Evolutionary conservation across 23 tunicate genomes (phyloP), one percentile per base, ranked within the genome.

Genomic region (Trididemnum clinides): DNA sequence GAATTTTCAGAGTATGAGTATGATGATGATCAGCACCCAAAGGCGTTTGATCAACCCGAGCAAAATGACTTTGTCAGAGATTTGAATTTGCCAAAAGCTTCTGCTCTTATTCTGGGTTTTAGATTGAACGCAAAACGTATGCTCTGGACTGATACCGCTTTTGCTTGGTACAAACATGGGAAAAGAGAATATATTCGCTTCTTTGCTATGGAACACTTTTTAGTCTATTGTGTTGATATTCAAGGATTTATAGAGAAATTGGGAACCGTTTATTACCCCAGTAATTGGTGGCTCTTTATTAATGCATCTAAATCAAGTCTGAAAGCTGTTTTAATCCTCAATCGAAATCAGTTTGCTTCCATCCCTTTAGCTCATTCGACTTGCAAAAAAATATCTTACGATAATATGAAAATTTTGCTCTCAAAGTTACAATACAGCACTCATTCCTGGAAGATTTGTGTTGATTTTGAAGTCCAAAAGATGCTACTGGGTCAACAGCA

Each of bases 111-210:
- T 75, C 26, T 75, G 81, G 81, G 81, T 39, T 75, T 64, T 64
- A 75, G 81, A 75, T 75, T 75, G 81, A 75, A 75, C 37, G 64
- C 81, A 30, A 75, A 75, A 36, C 71, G 71, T 51, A 78, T 78
- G 84, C 84, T 78, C 37, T 23, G 84, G 71, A 78, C 84, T 78
- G 71, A 78, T 78, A 78, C 84, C 84, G 54, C 84, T 78, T 78
- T 78, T 78, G 84, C 71, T 78, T 78, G 84, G 71, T 78, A 82
- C 34, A 64, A 79, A 51, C 71, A 54, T 30, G 26, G 77, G 28
- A 37, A 71, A 37, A 71, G 21, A n/a, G n/a, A n/a, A n/a, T n/a
- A n/a, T n/a, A n/a, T n/a, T n/a, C n/a, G n/a, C n/a, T n/a, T n/a
- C n/a, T n/a, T n/a, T n/a, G n/a, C n/a, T n/a, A n/a, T n/a, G n/a